Conservation (phyloP, 2,113 vertebrate genomes). For the Bucco capensis region DNA sequence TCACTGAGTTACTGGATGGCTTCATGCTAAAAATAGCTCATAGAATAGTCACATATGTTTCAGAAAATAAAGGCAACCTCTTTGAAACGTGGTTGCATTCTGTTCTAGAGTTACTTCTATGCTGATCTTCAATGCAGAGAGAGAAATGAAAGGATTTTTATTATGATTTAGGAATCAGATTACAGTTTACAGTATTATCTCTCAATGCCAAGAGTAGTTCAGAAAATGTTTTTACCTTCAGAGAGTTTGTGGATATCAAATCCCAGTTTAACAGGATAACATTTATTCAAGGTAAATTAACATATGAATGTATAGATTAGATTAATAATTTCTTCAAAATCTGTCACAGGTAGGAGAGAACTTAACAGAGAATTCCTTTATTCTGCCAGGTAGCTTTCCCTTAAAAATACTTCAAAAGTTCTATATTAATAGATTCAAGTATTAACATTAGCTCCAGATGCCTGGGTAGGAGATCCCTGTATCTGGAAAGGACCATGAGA, state of each 20-base stretch:
- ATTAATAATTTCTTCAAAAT: neutral
- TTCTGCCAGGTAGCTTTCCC: neutral
- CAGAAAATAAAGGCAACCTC: neutral
- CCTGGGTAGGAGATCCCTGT: neutral
- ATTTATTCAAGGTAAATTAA: neutral
- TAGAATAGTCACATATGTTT: neutral
- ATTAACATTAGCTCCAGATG: neutral
- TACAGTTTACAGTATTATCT: neutral
- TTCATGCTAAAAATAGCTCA: neutral
- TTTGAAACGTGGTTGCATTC: neutral
- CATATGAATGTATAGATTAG: neutral
- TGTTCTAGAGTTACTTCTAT: neutral
- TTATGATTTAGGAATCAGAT: neutral
- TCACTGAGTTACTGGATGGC: neutral
- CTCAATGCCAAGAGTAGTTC: neutral
- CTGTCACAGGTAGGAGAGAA: neutral
- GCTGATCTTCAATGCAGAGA: neutral
- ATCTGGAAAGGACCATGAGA: neutral
- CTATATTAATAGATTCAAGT: neutral
- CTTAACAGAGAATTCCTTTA: neutral
- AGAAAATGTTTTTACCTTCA: neutral
- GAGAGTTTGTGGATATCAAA: neutral
- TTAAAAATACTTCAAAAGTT: neutral
- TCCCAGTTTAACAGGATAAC: neutral
- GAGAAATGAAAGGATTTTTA: neutral